Percentiles rank a stretch among this genome's conserved stretches.
These are phyloP conservation scores for Beris morrisii DNA, from an alignment of 2,888 invertebrate species.

Conservation along the genomic window DNA sequence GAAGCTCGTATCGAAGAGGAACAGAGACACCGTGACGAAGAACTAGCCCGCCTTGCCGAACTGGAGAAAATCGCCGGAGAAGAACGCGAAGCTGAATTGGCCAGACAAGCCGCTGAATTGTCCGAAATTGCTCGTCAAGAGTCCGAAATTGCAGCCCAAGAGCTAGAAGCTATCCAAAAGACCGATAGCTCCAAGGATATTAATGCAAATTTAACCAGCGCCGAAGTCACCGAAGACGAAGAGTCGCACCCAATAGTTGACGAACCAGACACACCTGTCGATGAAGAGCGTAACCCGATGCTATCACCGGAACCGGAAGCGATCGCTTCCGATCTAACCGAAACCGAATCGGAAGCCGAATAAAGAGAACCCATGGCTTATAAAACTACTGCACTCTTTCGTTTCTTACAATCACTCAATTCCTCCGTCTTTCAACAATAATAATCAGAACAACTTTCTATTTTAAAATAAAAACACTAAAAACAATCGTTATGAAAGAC, in stretches of 20 bases:
- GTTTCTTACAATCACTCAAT: neutral
- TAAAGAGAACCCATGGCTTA: slow-evolving; percentile 18
- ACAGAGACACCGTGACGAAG: slow-evolving; percentile 58
- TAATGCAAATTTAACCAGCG: slow-evolving; percentile 9
- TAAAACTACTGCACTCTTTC: neutral
- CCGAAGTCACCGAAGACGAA: slow-evolving; percentile 54
- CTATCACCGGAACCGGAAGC: slow-evolving; percentile 43
- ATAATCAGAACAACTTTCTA: neutral
- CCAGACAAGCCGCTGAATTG: slow-evolving; percentile 71
- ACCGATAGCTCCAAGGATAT: slow-evolving; percentile 42
- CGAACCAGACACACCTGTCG: slow-evolving; percentile 40
- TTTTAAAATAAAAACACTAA: neutral
- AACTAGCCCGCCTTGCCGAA: slow-evolving; percentile 58
- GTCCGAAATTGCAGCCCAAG: slow-evolving; percentile 64
- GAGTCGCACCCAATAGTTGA: slow-evolving; percentile 52
- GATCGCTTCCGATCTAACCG: slow-evolving; percentile 43
- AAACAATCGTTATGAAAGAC: neutral
- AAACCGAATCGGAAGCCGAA: slow-evolving; percentile 43
- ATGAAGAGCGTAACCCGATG: slow-evolving; percentile 15
- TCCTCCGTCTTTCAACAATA: slow-evolving; percentile 2
- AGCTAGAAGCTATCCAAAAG: slow-evolving; percentile 55
- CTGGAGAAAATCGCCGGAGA: slow-evolving; percentile 60
- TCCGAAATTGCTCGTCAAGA: slow-evolving; percentile 68
- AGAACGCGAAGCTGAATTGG: slow-evolving; percentile 66
- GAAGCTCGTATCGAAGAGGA: slow-evolving; percentile 58